Conservation (phyloP, 2,797 vertebrate genomes). For the Meda fulgida region DNA sequence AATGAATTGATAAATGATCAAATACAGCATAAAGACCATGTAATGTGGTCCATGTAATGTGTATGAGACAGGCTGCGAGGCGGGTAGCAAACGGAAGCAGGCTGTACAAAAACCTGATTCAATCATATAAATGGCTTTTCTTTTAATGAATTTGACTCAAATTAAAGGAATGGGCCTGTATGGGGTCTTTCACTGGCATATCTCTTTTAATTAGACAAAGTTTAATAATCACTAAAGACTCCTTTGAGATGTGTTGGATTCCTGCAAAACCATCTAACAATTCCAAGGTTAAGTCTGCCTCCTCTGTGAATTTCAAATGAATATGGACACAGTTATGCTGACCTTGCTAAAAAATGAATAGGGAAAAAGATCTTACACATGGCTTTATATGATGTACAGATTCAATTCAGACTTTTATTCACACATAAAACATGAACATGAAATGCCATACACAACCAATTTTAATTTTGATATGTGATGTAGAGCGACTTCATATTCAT, state of each 20-base stretch:
- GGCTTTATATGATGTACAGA: too few species aligned
- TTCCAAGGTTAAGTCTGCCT: constrained; percentile 17
- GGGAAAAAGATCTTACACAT: neutral
- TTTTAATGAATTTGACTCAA: neutral
- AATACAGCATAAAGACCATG: neutral
- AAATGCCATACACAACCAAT: neutral
- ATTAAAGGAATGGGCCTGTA: constrained; percentile 14
- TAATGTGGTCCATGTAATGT: neutral
- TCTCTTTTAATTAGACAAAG: constrained; percentile 23
- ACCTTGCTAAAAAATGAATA: constrained; percentile 4
- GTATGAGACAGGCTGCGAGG: neutral
- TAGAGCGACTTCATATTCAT: neutral
- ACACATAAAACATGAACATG: neutral
- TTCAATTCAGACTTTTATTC: too few species aligned
- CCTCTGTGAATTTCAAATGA: constrained; percentile 23
- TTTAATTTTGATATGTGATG: neutral
- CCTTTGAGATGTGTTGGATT: constrained; percentile 1
- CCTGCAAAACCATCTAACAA: constrained; percentile 6
- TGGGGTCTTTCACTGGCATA: constrained; percentile 18
- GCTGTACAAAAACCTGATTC: constrained; percentile 1
- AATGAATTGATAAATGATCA: neutral
- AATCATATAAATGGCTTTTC: constrained; percentile 34
- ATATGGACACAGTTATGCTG: neutral
- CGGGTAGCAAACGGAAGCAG: neutral
- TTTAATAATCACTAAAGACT: constrained; percentile 18